A percentile compares a stretch with the other conserved stretches of the same genome.
Conservation (phyloP, 2,797 vertebrate genomes). For the Anguilla megastoma region DNA sequence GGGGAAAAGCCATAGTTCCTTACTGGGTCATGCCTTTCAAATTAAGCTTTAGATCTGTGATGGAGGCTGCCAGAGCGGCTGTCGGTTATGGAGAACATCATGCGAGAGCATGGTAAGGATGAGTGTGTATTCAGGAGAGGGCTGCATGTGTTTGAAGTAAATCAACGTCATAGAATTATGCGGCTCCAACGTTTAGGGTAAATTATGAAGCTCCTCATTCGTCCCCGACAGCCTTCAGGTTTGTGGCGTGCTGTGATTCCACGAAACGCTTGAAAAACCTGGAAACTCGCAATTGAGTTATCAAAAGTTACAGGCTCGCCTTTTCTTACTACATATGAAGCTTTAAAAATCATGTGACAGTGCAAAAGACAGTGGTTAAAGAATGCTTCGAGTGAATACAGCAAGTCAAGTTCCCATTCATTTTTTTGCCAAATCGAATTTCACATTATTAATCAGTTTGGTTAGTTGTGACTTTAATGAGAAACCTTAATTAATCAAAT, state of each 20-base stretch:
- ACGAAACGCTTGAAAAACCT: background rate
- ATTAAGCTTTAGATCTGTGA: conserved; percentile 41
- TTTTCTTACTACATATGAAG: background rate
- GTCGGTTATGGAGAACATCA: conserved; percentile 36
- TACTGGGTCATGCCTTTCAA: conserved; percentile 34
- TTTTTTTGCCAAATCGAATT: background rate
- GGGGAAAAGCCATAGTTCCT: conserved; percentile 12
- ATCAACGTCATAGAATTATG: conserved; percentile 27
- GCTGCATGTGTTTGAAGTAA: conserved; percentile 37
- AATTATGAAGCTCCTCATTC: background rate
- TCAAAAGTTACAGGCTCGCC: background rate
- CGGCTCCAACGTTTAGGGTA: conserved; percentile 12
- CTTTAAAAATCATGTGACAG: background rate
- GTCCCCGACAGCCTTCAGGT: background rate
- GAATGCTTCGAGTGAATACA: background rate
- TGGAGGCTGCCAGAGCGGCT: conserved; percentile 39
- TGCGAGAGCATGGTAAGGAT: conserved; percentile 10
- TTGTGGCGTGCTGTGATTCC: background rate
- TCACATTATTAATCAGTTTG: background rate
- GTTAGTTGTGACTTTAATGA: background rate
- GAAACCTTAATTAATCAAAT: conserved; percentile 28
- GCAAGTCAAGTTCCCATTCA: background rate
- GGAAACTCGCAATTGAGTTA: background rate
- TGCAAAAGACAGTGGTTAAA: background rate
- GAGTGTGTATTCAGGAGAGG: background rate